phyloP scores from a whole-genome alignment of 2,888 invertebrate species.

The Ophion ventricosus region DNA sequence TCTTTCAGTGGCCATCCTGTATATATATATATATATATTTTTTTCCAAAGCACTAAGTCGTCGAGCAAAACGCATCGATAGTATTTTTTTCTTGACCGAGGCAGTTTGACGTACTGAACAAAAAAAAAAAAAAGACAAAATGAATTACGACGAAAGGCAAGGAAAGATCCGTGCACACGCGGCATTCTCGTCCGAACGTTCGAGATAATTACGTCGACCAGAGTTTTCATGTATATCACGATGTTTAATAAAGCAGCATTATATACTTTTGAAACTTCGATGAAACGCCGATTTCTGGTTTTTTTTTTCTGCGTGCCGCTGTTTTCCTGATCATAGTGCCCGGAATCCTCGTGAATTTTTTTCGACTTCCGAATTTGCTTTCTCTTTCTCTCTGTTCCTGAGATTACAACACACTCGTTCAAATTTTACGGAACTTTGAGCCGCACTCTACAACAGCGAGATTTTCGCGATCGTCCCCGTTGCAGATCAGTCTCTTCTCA shows the following conservation, averaged over 20 bases:
- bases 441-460: not conserved
- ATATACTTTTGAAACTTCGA: constrained; percentile 68
- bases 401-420: not conserved
- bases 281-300: not conserved
- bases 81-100: constrained; percentile 34
- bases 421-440: not conserved
- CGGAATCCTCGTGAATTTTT: not conserved
- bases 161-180: constrained; percentile 8
- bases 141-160: constrained; percentile 1
- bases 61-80: not conserved
- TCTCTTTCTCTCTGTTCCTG: not conserved
- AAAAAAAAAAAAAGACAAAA: not conserved
- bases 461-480: not conserved
- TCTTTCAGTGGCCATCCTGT: too few species aligned
- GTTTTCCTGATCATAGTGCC: not conserved
- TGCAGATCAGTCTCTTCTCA: constrained; percentile 7
- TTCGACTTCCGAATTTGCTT: not conserved
- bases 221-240: constrained; percentile 67
- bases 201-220: constrained; percentile 34
- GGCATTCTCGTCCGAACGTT: constrained; percentile 41
- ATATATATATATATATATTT: not conserved
- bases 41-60: constrained; percentile 14
- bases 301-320: not conserved
- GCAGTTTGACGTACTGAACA: constrained; percentile 39
- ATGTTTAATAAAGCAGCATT: constrained; percentile 69